These are phyloP conservation scores for Notothenia coriiceps DNA, from an alignment of 2,113 vertebrate genomes.

Conservation along the genomic window DNA sequence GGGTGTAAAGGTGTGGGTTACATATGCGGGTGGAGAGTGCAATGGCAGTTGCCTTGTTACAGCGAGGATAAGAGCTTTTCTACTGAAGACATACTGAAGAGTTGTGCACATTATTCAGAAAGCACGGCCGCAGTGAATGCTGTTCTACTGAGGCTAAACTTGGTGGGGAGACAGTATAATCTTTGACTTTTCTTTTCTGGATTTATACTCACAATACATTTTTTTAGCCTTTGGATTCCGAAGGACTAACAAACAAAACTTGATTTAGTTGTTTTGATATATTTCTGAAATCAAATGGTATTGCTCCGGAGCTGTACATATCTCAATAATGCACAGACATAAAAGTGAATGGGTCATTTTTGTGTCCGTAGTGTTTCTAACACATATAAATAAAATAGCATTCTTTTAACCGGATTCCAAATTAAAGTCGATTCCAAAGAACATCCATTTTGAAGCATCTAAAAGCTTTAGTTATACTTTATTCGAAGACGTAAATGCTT, in stretches of 20 bases:
- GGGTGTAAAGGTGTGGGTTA: conserved; percentile 35
- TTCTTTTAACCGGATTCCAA: background rate
- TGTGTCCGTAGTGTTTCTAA: too few relatives aligned
- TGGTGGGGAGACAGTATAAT: background rate
- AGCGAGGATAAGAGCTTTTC: conserved; percentile 8
- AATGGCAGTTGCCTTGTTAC: background rate
- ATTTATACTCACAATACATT: too few relatives aligned
- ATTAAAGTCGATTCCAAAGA: background rate
- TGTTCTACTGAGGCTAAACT: background rate
- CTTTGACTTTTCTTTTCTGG: background rate
- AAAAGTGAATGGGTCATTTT: too few relatives aligned
- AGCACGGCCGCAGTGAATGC: background rate
- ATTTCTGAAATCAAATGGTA: too few relatives aligned
- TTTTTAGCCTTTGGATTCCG: background rate
- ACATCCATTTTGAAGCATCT: background rate
- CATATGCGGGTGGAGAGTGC: conserved; percentile 26
- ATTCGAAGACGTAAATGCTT: background rate
- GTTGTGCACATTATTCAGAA: background rate
- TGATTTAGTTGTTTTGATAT: background rate
- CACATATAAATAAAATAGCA: background rate
- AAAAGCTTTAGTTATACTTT: background rate
- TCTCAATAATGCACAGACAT: too few relatives aligned
- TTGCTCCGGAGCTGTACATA: too few relatives aligned
- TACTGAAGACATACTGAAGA: conserved; percentile 2
- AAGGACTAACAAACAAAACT: background rate